A percentile compares a stretch with the other conserved stretches of the same genome.
These are phyloP conservation scores for Nycticryphes semicollaris DNA, from an alignment of 2,113 vertebrate species.

Conservation along the genomic window DNA sequence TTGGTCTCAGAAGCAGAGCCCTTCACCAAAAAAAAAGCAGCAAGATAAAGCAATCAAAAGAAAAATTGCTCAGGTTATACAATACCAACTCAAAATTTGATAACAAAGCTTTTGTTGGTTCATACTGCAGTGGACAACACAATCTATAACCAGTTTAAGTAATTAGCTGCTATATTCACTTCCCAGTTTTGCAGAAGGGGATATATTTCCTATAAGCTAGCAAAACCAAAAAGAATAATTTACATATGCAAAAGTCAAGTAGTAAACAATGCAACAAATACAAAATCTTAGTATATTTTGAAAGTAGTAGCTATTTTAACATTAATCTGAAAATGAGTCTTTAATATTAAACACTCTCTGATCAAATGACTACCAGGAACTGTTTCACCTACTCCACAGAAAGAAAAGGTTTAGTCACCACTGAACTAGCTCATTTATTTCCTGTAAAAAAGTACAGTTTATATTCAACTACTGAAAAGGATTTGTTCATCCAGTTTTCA, in stretches of 20 bases:
- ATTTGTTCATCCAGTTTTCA: neutral
- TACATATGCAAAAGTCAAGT: neutral
- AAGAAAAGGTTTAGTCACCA: neutral
- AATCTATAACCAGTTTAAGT: neutral
- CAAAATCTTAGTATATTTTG: neutral
- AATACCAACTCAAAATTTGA: neutral
- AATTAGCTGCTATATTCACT: neutral
- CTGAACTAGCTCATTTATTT: neutral
- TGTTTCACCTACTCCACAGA: neutral
- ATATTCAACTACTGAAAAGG: neutral
- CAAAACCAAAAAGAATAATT: neutral
- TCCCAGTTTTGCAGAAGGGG: neutral
- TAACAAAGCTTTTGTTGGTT: neutral
- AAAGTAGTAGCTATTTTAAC: neutral
- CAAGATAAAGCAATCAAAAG: neutral
- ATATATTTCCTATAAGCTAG: neutral
- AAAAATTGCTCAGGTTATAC: neutral
- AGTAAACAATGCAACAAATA: neutral
- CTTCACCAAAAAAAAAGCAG: neutral
- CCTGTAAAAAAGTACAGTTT: neutral
- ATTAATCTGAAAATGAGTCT: neutral
- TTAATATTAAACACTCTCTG: neutral
- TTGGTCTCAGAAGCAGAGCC: neutral
- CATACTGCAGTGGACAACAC: neutral
- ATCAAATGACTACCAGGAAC: neutral